Conservation (phyloP, 2,888 invertebrate species). For the Xestia sexstrigata region DNA sequence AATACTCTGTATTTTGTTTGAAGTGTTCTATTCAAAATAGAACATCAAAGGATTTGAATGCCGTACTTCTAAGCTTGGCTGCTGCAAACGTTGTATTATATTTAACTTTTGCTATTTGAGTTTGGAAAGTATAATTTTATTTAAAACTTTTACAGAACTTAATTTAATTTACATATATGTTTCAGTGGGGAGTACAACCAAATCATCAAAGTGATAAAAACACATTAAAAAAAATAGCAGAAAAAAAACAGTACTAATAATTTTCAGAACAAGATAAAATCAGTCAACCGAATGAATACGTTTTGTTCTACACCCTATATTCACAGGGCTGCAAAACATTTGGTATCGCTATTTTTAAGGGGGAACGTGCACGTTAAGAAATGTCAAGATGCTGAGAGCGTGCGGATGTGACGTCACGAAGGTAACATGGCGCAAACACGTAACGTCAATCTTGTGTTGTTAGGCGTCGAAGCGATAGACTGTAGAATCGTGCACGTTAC, state of each 20-base stretch:
- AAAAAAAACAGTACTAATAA: neutral
- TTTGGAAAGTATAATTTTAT: conserved; percentile 20
- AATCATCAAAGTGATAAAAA: neutral
- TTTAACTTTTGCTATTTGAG: conserved; percentile 32
- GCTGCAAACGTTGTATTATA: conserved; percentile 18
- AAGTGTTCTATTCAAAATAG: conserved; percentile 54
- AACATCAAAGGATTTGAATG: conserved; percentile 62
- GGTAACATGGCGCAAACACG: conserved; percentile 67
- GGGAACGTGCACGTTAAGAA: conserved; percentile 50
- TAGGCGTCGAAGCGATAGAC: conserved; percentile 50
- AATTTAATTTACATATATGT: neutral
- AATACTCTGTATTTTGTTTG: conserved; percentile 51
- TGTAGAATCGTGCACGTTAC: conserved; percentile 26
- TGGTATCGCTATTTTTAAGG: conserved; percentile 27
- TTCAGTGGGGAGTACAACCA: neutral
- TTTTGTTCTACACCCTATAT: conserved; percentile 31
- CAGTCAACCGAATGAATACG: conserved; percentile 18
- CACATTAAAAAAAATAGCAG: neutral
- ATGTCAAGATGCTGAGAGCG: conserved; percentile 59
- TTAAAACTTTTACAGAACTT: neutral
- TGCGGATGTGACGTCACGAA: conserved; percentile 65
- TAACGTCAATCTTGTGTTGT: conserved; percentile 71
- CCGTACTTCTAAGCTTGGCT: conserved; percentile 36
- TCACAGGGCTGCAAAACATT: conserved; percentile 31
- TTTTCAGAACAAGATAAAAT: conserved; percentile 18